Base-by-base conservation (phyloP, 2,888 invertebrate genomes). In the Himalopsyche tibetana region DNA sequence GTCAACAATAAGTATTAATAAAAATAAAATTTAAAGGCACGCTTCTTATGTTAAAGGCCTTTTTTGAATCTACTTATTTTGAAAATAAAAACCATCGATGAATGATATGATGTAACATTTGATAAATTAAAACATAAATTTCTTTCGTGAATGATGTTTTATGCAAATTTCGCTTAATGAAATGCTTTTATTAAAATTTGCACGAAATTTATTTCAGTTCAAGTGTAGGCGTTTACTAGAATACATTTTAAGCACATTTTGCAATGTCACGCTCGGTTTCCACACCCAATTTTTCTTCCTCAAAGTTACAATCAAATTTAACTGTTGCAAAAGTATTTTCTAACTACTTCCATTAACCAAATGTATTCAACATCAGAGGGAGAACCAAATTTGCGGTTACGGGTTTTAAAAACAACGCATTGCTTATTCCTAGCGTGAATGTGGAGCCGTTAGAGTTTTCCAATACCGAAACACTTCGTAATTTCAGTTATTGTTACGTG, bases 281-380 rank as follows among this genome's bases (percentile, higher is more conserved):
- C 63, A 63, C 63, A 28, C 63, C 63, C 28, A n/a, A 63, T 63
- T 63, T 63, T 63, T 63, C 63, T 63, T 63, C 63, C 63, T 63
- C 63, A 63, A 63, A 63, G 11, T 63, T 63, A 63, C 63, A 63
- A 63, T 63, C 63, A 63, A 63, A 63, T 63, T 63, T 63, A 63
- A 63, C n/a, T 63, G 63, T 63, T 63, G 19, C 63, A 63, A 63
- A 63, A 63, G 63, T 63, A 63, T 63, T 63, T 63, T 63, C n/a
- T 63, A 63, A 63, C 63, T 63, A 63, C 63, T 19, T 63, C 63
- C 63, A 63, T 63, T 63, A 63, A 28, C 63, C 63, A 28, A 63
- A n/a, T 63, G 63, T 63, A 63, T 63, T 56, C 63, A 63, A 63
- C 63, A 19, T 5, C 63, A 63, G 28, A 19, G 63, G 63, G 28